These are phyloP conservation scores for Tupaia tana DNA, from an alignment of 2,113 vertebrate species.

Conservation along the genomic window DNA sequence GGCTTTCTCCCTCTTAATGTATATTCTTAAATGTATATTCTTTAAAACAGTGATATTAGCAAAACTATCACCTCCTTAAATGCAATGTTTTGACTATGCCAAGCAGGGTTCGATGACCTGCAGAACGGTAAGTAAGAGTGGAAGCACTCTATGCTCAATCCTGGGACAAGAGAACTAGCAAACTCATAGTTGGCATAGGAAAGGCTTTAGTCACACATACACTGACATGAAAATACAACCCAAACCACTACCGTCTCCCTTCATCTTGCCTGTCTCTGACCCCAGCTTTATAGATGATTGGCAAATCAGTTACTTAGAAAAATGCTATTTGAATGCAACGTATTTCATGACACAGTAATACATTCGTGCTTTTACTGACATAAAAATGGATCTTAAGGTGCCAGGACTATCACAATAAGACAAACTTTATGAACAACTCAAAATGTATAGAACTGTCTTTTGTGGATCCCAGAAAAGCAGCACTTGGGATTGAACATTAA, in stretches of 20 bases:
- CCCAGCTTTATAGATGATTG: conserved; percentile 69
- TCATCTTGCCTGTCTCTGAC: conserved; percentile 22
- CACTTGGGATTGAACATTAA: conserved; percentile 60
- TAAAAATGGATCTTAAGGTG: conserved; percentile 61
- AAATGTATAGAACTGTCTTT: conserved; percentile 68
- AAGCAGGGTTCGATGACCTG: conserved; percentile 60
- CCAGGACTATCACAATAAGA: conserved; percentile 69
- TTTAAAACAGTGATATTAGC: conserved; percentile 75
- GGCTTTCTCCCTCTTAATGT: conserved; percentile 60
- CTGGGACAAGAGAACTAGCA: conserved; percentile 46
- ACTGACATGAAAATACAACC: conserved; percentile 55
- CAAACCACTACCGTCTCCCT: conserved; percentile 42
- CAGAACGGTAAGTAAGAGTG: conserved; percentile 56
- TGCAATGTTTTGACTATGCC: conserved; percentile 72
- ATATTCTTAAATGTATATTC: conserved; percentile 60
- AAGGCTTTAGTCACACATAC: conserved; percentile 61
- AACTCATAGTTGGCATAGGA: conserved; percentile 1
- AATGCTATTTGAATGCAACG: conserved; percentile 72
- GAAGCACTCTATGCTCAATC: conserved; percentile 51
- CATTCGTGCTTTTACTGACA: conserved; percentile 37
- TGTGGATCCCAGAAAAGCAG: conserved; percentile 48
- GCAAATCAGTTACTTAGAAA: conserved; percentile 72
- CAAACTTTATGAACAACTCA: conserved; percentile 75
- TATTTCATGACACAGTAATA: conserved; percentile 70
- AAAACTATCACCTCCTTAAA: conserved; percentile 75